These are phyloP conservation scores for Allacma fusca DNA, from an alignment of 2,888 invertebrate genomes.

Conservation along the genomic window DNA sequence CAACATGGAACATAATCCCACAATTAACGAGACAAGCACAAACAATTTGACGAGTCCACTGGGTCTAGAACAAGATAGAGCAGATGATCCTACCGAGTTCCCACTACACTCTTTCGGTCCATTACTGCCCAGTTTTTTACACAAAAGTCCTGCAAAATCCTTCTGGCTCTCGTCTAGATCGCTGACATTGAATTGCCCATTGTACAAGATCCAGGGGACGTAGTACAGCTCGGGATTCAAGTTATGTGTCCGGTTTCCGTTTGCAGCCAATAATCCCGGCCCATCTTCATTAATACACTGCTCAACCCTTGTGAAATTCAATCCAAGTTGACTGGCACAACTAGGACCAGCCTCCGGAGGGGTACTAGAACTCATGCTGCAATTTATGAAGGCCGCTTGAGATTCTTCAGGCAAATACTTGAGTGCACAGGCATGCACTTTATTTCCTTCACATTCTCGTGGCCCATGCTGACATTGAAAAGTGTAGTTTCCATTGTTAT, in stretches of 20 bases:
- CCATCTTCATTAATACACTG: slow-evolving; percentile 57
- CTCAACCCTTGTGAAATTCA: slow-evolving; percentile 59
- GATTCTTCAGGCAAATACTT: slow-evolving; percentile 54
- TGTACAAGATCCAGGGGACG: slow-evolving; percentile 62
- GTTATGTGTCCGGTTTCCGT: slow-evolving; percentile 59
- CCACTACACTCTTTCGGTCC: slow-evolving; percentile 8
- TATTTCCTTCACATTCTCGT: slow-evolving; percentile 62
- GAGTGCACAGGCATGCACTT: slow-evolving; percentile 62
- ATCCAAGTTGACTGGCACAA: slow-evolving; percentile 57
- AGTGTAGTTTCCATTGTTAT: slow-evolving; percentile 46
- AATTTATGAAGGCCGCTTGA: slow-evolving; percentile 61
- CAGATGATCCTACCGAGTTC: not conserved
- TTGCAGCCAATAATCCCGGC: slow-evolving; percentile 58
- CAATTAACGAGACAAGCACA: not conserved
- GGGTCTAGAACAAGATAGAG: not conserved
- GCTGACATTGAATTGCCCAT: slow-evolving; percentile 54
- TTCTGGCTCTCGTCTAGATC: slow-evolving; percentile 54
- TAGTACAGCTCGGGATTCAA: slow-evolving; percentile 61
- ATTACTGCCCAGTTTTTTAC: slow-evolving; percentile 47
- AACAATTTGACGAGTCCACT: not conserved
- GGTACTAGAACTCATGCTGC: slow-evolving; percentile 58
- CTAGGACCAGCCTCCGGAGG: slow-evolving; percentile 59
- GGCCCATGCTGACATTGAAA: slow-evolving; percentile 62
- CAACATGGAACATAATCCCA: not conserved
- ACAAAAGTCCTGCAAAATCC: slow-evolving; percentile 53